Conservation (phyloP, 2,797 vertebrate species). For the Harpagifer antarcticus region DNA sequence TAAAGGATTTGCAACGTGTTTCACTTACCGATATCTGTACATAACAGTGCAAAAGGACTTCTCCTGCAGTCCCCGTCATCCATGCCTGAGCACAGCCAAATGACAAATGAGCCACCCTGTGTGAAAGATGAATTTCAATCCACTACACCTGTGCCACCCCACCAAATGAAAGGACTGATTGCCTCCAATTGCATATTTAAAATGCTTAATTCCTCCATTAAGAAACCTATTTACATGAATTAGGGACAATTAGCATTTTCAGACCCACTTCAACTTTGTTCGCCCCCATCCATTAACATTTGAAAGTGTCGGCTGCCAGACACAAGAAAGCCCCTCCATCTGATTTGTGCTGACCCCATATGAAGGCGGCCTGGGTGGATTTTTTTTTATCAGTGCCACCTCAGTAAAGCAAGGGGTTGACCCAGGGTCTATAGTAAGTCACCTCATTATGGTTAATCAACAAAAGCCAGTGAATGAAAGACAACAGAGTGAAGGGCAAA, state of each 20-base stretch:
- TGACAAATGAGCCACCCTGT: slow-evolving; percentile 86
- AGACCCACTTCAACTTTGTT: slow-evolving; percentile 90
- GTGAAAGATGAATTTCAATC: slow-evolving; percentile 88
- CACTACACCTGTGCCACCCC: slow-evolving; percentile 87
- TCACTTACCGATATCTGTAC: slow-evolving; percentile 63
- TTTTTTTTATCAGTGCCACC: slow-evolving; percentile 71
- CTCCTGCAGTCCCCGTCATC: slow-evolving; percentile 75
- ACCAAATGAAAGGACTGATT: slow-evolving; percentile 88
- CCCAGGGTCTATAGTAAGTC: slow-evolving; percentile 68
- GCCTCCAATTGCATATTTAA: slow-evolving; percentile 87
- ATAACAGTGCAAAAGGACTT: slow-evolving; percentile 63
- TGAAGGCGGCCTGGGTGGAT: slow-evolving; percentile 73
- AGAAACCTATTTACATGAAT: slow-evolving; percentile 90
- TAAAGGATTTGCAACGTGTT: slow-evolving; percentile 68
- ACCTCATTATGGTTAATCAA: slow-evolving; percentile 84
- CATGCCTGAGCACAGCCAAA: slow-evolving; percentile 82
- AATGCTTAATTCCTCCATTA: slow-evolving; percentile 90
- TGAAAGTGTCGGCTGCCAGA: slow-evolving; percentile 93
- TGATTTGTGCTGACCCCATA: slow-evolving; percentile 86
- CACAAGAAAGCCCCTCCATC: slow-evolving; percentile 87
- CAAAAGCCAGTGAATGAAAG: slow-evolving; percentile 79
- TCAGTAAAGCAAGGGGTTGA: slow-evolving; percentile 64
- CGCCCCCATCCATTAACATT: slow-evolving; percentile 91
- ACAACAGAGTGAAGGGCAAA: slow-evolving; percentile 74
- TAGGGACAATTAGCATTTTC: slow-evolving; percentile 90